Evolutionary conservation across 2,797 vertebrate genomes (phyloP).

Genomic region (Notolabrus celidotus): DNA sequence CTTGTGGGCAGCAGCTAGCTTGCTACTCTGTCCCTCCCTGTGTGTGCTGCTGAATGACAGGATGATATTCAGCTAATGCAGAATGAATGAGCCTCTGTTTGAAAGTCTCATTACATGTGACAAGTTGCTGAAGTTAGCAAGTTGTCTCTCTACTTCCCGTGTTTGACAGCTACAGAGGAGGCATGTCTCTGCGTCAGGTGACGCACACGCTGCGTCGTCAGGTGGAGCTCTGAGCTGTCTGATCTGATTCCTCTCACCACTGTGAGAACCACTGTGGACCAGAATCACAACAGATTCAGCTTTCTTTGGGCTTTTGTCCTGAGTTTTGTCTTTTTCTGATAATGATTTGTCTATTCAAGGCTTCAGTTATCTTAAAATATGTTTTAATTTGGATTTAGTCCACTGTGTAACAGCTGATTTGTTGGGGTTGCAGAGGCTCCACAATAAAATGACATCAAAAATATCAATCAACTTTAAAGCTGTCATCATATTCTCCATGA

Average conservation of each 20-base stretch:
- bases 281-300: background rate
- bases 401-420: background rate
- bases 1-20: background rate
- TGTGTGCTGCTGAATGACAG: background rate
- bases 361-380: slow-evolving; percentile 8
- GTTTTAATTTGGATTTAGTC: background rate
- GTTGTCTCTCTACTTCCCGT: slow-evolving; percentile 27
- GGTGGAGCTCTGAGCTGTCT: slow-evolving; percentile 2
- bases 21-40: too few relatives aligned
- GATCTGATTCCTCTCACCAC: background rate
- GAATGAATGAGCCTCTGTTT: slow-evolving; percentile 10
- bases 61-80: background rate
- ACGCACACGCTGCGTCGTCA: slow-evolving; percentile 33
- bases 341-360: background rate
- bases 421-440: too few relatives aligned
- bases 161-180: slow-evolving; percentile 26
- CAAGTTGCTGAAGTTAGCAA: background rate
- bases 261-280: background rate
- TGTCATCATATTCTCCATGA: too few relatives aligned
- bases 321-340: background rate
- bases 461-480: too few relatives aligned
- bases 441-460: too few relatives aligned
- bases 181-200: slow-evolving; percentile 35
- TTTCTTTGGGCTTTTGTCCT: background rate
- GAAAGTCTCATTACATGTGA: background rate